Conservation (phyloP, 2,797 vertebrate genomes). For the Moxostoma hubbsi region DNA sequence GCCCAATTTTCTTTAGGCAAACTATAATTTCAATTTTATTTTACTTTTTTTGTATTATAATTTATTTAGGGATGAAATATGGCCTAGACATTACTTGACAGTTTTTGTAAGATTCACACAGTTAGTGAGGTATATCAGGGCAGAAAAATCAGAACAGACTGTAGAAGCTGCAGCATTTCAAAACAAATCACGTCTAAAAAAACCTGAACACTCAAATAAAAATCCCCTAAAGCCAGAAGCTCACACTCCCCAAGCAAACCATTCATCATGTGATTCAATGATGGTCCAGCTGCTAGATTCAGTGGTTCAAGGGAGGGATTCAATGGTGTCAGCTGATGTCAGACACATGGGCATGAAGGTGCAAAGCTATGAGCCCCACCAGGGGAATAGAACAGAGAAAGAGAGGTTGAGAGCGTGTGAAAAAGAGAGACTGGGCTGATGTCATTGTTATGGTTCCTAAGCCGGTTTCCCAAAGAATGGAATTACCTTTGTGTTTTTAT, state of each 20-base stretch:
- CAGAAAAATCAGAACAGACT: conserved; percentile 19
- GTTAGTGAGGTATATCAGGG: not conserved
- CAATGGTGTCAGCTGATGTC: conserved; percentile 32
- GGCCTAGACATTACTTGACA: not conserved
- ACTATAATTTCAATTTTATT: no score
- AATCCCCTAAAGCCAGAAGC: not conserved
- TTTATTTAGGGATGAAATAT: no score
- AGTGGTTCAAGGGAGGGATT: conserved; percentile 7
- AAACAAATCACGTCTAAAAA: not conserved
- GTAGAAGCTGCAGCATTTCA: not conserved
- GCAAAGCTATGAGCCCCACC: conserved; percentile 2
- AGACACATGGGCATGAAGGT: not conserved
- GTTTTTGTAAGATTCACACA: conserved; percentile 17
- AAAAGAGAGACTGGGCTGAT: conserved; percentile 26
- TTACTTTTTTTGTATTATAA: no score
- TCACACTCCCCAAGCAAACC: not conserved
- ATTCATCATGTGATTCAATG: not conserved
- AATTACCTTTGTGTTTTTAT: conserved; percentile 35
- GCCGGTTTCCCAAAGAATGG: conserved; percentile 40
- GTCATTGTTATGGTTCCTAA: conserved; percentile 48
- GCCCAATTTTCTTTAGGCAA: no score
- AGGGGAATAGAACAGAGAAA: conserved; percentile 5
- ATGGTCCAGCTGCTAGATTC: not conserved
- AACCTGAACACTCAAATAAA: not conserved
- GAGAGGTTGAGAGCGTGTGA: not conserved